Evolutionary conservation across 2,888 invertebrate species (phyloP), one percentile per base, ranked within the genome.

Genomic region (Patella depressa): DNA sequence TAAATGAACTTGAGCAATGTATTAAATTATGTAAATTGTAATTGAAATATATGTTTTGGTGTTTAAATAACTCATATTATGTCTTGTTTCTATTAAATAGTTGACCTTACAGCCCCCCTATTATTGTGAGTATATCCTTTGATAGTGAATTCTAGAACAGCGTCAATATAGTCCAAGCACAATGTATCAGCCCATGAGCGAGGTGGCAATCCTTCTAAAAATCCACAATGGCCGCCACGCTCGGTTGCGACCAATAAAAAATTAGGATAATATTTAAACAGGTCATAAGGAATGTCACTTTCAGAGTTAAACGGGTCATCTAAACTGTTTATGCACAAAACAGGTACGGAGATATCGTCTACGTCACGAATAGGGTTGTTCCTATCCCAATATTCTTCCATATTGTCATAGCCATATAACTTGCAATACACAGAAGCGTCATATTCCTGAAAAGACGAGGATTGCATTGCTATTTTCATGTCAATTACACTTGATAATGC

Each of bases 171-270:
- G 53, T 87, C 85, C 53, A 88, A 45, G 2, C 84, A 79, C 53
- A 88, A 53, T 9, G 75, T 73, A 59, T 86, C 85, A 3, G 88
- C 85, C 88, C 88, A 89, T 3, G 85, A 85, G 9, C 73, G 71
- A 12, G 82, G 82, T 0, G 81, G 75, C 2, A 83, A 74, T 11
- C 85, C 83, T 73, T 90, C 88, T 34, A 89, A 79, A 79, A 90
- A 91, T 9, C 89, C 90, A 81, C 89, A 89, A 77, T 91, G 90
- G 2, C 91, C 91, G 12, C 91, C 91, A 72, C 83, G 82, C n/a
- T 87, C 85, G 2, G 89, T 85, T 2, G 83, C 84, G 7, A 85
- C 87, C 24, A 91, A 82, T 34, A 91, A 78, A 76, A 90, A 85
- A 77, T 90, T 89, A 2, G 90, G 90, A 80, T 88, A 89, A 70